A percentile compares a stretch with the other conserved stretches of the same genome.
These are phyloP conservation scores for Crotalus viridis DNA, from an alignment of 2,113 vertebrate genomes.

Conservation along the genomic window DNA sequence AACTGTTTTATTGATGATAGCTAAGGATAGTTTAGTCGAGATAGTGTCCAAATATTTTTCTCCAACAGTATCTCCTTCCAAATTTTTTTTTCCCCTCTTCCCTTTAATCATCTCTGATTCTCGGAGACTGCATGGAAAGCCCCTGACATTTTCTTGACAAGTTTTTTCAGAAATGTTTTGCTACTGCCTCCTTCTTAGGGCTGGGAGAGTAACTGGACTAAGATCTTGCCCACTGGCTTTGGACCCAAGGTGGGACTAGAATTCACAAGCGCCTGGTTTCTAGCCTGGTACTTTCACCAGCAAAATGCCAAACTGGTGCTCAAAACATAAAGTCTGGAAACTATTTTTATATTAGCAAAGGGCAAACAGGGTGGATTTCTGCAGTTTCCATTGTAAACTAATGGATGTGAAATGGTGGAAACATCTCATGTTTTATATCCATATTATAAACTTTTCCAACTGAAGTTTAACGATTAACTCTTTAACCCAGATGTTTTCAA, in stretches of 20 bases:
- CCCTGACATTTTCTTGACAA: background rate
- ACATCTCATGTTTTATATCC: background rate
- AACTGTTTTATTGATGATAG: background rate
- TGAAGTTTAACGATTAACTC: background rate
- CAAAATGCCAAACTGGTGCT: background rate
- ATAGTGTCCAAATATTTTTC: fast-evolving
- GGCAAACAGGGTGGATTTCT: background rate
- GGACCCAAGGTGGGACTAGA: background rate
- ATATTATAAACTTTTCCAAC: background rate
- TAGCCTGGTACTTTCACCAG: background rate
- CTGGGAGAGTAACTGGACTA: background rate
- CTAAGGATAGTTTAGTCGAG: background rate
- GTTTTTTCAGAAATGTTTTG: background rate
- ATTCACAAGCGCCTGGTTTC: background rate
- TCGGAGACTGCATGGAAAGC: background rate
- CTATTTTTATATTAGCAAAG: background rate
- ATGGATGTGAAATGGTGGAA: background rate
- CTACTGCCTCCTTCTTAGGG: background rate
- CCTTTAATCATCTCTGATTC: background rate
- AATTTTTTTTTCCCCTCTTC: no score
- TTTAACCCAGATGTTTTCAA: background rate
- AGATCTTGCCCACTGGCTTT: background rate
- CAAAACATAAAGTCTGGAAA: background rate
- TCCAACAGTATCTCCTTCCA: fast-evolving
- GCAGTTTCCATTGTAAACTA: background rate